Evolutionary conservation across 2,888 invertebrate species (phyloP).

Genomic region (Autographa gamma): DNA sequence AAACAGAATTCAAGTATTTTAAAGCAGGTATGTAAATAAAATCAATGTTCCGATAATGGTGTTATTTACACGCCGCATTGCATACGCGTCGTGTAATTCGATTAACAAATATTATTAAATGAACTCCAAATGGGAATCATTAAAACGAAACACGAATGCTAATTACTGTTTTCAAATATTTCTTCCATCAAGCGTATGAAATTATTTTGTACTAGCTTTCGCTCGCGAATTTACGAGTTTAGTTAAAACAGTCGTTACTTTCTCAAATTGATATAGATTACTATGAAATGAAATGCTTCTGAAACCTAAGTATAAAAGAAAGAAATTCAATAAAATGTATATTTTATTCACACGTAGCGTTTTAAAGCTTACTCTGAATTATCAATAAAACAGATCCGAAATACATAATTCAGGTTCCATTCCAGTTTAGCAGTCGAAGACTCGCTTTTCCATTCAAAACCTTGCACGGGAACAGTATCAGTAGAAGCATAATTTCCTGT

Average conservation of each 20-base stretch:
- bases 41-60: background rate
- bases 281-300: background rate
- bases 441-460: constrained; percentile 79
- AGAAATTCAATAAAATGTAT: background rate
- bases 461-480: constrained; percentile 77
- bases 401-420: constrained; percentile 73
- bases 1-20: background rate
- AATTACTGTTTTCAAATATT: background rate
- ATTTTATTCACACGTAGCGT: constrained; percentile 34
- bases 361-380: constrained; percentile 54
- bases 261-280: background rate
- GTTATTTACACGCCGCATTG: background rate
- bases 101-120: constrained; percentile 3
- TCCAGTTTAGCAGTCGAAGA: constrained; percentile 70
- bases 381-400: constrained; percentile 63
- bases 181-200: background rate
- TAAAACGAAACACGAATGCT: constrained; percentile 1
- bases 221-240: background rate
- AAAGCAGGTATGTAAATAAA: background rate
- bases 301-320: background rate
- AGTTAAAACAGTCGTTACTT: no score
- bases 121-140: background rate
- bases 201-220: background rate
- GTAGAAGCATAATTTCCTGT: constrained; percentile 86
- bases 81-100: background rate